phyloP scores from a whole-genome alignment of 53 echinoderm and acorn worm genomes.

The Holothuria scabra region DNA sequence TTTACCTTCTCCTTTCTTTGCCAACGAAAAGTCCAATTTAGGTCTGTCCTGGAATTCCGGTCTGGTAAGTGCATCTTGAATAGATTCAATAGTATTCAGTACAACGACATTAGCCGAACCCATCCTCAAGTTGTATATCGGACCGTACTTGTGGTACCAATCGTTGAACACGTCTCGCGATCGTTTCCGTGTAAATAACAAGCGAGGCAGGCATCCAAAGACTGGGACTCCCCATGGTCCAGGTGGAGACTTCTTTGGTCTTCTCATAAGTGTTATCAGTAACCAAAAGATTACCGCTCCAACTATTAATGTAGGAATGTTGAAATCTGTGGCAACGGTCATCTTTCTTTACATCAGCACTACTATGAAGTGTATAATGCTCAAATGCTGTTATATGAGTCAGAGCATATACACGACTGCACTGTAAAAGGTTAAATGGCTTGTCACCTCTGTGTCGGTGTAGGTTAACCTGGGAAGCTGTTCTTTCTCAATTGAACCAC shows the following conservation, averaged over 20 bases:
- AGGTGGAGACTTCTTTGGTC: conserved; percentile 56
- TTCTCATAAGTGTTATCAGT: background rate
- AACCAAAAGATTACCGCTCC: conserved; percentile 6
- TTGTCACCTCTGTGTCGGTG: too few species aligned
- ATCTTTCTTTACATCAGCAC: background rate
- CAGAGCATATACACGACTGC: too few species aligned
- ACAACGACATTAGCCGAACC: conserved; percentile 5
- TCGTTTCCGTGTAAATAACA: conserved; percentile 24
- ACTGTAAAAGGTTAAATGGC: too few species aligned
- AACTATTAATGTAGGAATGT: background rate
- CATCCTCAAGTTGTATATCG: conserved; percentile 56
- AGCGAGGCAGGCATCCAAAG: conserved; percentile 67
- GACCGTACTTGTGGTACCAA: conserved; percentile 60
- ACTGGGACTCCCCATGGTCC: conserved; percentile 75
- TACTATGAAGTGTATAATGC: too few species aligned
- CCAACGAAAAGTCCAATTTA: background rate
- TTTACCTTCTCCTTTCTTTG: conserved; percentile 7
- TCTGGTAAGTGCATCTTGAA: background rate
- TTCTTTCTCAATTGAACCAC: too few species aligned
- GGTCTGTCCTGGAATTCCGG: conserved; percentile 23
- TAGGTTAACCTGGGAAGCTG: too few species aligned
- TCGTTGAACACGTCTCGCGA: conserved; percentile 50
- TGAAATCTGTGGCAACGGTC: background rate
- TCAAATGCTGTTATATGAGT: too few species aligned
- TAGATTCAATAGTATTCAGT: background rate